Evolutionary conservation across 1,140 invertebrate species (phyloP), one percentile per base, ranked within the genome.

Genomic region (Laodelphax striatellus): DNA sequence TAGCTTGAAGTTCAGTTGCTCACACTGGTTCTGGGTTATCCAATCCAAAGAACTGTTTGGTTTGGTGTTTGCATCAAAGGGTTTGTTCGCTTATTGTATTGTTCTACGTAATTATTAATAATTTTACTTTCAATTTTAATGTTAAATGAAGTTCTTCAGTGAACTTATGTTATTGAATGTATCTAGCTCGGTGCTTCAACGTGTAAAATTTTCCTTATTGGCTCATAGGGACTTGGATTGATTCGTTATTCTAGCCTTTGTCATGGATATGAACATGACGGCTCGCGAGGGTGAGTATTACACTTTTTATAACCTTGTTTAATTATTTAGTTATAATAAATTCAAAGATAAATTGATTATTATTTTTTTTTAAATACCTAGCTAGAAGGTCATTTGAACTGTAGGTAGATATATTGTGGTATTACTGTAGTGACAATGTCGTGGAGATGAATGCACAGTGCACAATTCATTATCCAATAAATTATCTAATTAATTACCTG

Each of bases 211-310:
- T 17, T 17, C 21, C 16, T 10, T 17, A 11, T 50, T 50, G 16
- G 9, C 2, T 19, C 16, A 50, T 50, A 5, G 16, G 3, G 16
- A 10, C 46, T 17, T 50, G 16, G 46, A 50, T 50, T 50, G 46
- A 50, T 19, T 50, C 21, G 10, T 50, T 50, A 19, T 50, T 50
- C 16, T 50, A 50, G 46, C 46, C 46, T 50, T 50, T 50, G 46
- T 50, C 46, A 50, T 50, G 46, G 46, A 50, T 50, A 50, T 50
- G 46, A 50, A 50, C 46, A 50, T 50, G 46, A 50, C 46, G 46
- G 46, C 46, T 50, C 46, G 46, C 46, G 46, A 50, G 46, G 46
- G 46, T 50, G 46, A 50, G 46, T 50, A 16, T 22, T 13, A 6
- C 8, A 10, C 5, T 5, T n/a, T 50, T 50, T 50, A 50, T 50